Evolutionary conservation across 1,140 invertebrate species (phyloP), one percentile per base, ranked within the genome.

Genomic region (Drosophila varians): DNA sequence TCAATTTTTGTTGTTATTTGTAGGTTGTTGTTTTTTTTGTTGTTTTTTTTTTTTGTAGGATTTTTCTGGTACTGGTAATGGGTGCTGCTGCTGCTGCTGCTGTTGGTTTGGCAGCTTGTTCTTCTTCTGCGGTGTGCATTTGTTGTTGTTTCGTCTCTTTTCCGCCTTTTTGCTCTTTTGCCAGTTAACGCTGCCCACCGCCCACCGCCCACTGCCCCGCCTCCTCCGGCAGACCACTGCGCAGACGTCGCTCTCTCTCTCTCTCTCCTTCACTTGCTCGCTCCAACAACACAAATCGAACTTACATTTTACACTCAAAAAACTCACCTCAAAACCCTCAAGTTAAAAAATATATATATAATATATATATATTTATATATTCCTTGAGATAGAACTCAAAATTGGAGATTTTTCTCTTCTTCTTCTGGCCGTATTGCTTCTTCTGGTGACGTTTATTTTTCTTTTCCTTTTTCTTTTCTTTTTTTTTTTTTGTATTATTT

Each of bases 91-190:
- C 52, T 43, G 56, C 52, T 75, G 65, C 40, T 38, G 12, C 34
- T 38, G n/a, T 21, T 49, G 53, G 28, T 60, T 40, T 54, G 53
- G 36, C 56, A 36, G 26, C 57, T 73, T 54, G 34, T 45, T 40
- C 55, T 64, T 55, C 18, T 19, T 43, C 38, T 65, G 43, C 18
- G 40, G 23, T 40, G 36, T 62, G 75, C 76, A 49, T 40, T 69
- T 79, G 71, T 76, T 65, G 77, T 76, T 76, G 65, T 64, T 53
- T 66, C 64, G 62, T 66, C 64, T 66, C 64, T 66, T 36, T 76
- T 72, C 23, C 56, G 43, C 49, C 23, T 61, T 26, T 64, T 53
- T 73, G 70, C 69, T 74, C 70, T 55, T 74, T 74, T 73, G 57
- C 19, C 69, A 56, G 69, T 14, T 34, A 14, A 11, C 52, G n/a